phyloP scores from a whole-genome alignment of 2,888 invertebrate genomes.

The Xestia ashworthii region DNA sequence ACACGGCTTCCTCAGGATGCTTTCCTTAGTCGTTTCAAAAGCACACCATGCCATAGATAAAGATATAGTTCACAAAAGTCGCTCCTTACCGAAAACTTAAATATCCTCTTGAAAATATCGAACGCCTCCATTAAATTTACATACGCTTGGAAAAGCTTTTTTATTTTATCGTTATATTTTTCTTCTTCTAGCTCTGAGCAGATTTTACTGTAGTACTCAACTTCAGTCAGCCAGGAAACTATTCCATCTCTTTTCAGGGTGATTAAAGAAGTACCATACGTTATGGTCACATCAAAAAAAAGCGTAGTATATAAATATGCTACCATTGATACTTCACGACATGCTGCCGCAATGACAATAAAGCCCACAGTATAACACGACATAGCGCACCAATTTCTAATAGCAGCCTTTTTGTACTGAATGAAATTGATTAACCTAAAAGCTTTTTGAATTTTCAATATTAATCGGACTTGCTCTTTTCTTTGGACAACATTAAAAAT shows the following conservation, averaged over 20 bases:
- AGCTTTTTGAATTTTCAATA: slow-evolving; percentile 43
- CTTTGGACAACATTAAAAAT: slow-evolving; percentile 27
- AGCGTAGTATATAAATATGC: slow-evolving; percentile 9
- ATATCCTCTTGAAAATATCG: slow-evolving; percentile 35
- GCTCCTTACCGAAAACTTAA: slow-evolving; percentile 29
- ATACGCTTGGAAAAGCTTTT: slow-evolving; percentile 41
- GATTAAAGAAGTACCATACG: slow-evolving; percentile 31
- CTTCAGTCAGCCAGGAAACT: slow-evolving; percentile 26
- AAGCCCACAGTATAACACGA: neutral
- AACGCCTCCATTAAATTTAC: slow-evolving; percentile 33
- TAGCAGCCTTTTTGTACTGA: neutral
- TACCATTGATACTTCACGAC: neutral
- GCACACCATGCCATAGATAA: too few relatives aligned
- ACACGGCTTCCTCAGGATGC: too few relatives aligned
- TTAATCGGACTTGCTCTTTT: slow-evolving; percentile 21
- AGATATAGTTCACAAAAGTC: too few relatives aligned
- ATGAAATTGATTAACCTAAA: slow-evolving; percentile 24
- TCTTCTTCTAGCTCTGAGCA: slow-evolving; percentile 16
- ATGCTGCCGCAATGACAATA: neutral
- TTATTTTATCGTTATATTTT: neutral
- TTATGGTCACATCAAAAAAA: slow-evolving; percentile 25
- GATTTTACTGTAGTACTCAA: slow-evolving; percentile 27
- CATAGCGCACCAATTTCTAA: slow-evolving; percentile 30
- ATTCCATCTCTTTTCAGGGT: slow-evolving; percentile 38
- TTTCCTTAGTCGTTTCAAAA: too few relatives aligned